Evolutionary conservation across 2,113 vertebrate species (phyloP), one percentile per base, ranked within the genome.

Genomic region (Saccopteryx bilineata): DNA sequence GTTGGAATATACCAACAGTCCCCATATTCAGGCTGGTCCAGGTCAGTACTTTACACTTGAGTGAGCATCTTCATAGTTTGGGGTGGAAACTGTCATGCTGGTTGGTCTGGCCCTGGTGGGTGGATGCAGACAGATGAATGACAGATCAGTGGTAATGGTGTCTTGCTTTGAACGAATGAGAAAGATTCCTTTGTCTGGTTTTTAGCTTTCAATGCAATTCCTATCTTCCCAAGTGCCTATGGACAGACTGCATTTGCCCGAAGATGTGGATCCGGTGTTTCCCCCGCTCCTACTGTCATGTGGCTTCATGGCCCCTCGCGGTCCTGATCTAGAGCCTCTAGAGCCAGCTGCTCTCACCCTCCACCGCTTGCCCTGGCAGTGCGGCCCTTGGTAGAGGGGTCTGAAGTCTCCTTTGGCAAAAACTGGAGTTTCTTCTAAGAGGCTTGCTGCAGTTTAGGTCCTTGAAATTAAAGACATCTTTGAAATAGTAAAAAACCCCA

Each of bases 271-370:
- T 63, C 10, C 28, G 3, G 14, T 15, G 2, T 39, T 33, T 50
- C 33, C 28, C 54, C 21, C 50, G 56, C 10, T 92, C 8, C 80
- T 60, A 3, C 72, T 8, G 50, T 48, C 14, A 21, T 2, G 0
- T n/a, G n/a, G 31, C 54, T 26, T 0, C 28, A 1, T 0, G 56
- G 15, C 3, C 21, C 76, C 23, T 0, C 28, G 1, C 0, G 56
- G 15, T 5, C 21, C 76, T 17, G 28, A 1, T 46, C 11, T 9
- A 28, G 26, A 68, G 26, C 60, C 11, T 17, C 39, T 21, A 9
- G 24, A 18, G 24, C 17, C 31, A 0, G 46, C 9, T 5, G 21
- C 79, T 14, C 17, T 9, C n/a, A 54, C 4, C 9, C 15, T 63
- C 5, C 39, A 13, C 28, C 9, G 10, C 14, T 33, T 39, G 2